These are phyloP conservation scores for Marisa cornuarietis DNA, from an alignment of 1,140 invertebrate species.

Conservation along the genomic window DNA sequence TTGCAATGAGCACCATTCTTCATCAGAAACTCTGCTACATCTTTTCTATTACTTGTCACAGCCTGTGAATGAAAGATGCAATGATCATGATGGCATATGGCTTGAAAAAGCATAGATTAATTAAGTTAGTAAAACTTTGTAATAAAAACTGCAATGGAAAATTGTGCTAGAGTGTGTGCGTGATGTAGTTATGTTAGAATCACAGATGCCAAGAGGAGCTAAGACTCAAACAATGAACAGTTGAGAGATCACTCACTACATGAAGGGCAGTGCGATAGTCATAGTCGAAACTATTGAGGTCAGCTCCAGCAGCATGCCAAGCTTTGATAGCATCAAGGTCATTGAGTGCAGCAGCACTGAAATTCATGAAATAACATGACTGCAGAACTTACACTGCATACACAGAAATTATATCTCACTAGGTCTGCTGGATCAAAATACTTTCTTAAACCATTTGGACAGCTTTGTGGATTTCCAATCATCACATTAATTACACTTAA, in stretches of 20 bases:
- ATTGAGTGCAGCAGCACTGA: conserved; percentile 42
- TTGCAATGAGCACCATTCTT: conserved; percentile 35
- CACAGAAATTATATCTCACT: too few relatives aligned
- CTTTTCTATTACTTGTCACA: conserved; percentile 29
- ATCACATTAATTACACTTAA: too few relatives aligned
- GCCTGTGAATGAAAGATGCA: conserved; percentile 30
- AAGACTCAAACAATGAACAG: not conserved
- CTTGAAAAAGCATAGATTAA: not conserved
- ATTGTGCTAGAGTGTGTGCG: too few relatives aligned
- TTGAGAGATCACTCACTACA: conserved; percentile 37
- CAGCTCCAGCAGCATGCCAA: conserved; percentile 44
- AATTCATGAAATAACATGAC: not conserved
- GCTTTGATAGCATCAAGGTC: conserved; percentile 42
- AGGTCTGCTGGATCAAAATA: too few relatives aligned
- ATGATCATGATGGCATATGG: not conserved
- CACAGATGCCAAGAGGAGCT: too few relatives aligned
- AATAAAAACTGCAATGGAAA: not conserved
- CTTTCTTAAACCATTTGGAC: too few relatives aligned
- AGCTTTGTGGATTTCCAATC: too few relatives aligned
- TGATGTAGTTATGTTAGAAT: too few relatives aligned
- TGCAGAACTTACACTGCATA: too few relatives aligned
- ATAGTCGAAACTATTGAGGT: conserved; percentile 46
- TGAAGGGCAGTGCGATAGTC: conserved; percentile 47
- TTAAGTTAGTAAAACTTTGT: not conserved
- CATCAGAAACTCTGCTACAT: conserved; percentile 31